These are phyloP conservation scores for Steatocranus sp. DNA, from an alignment of 2,797 vertebrate species.

Conservation along the genomic window DNA sequence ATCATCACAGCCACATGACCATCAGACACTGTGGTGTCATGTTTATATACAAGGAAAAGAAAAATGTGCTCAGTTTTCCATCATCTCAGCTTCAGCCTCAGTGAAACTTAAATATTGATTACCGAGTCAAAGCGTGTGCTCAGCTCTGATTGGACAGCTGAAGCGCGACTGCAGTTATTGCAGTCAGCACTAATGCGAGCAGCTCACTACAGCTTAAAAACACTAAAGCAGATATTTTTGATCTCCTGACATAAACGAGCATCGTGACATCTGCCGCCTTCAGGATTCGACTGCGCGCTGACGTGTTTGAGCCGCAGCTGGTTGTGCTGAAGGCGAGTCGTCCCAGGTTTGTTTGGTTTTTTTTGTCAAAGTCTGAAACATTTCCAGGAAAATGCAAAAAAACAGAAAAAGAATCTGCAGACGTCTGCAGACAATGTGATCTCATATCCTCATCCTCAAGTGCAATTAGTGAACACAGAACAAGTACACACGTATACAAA, in stretches of 20 bases:
- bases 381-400: constrained; percentile 46
- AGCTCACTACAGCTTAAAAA: background rate
- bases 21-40: background rate
- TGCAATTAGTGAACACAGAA: constrained; percentile 69
- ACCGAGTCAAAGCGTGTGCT: background rate
- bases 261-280: background rate
- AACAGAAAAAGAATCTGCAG: constrained; percentile 16
- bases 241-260: background rate
- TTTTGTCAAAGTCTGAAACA: background rate
- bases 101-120: background rate
- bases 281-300: background rate
- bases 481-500: background rate
- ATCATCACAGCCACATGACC: background rate
- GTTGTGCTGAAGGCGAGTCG: background rate
- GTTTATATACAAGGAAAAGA: background rate
- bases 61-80: background rate
- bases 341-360: background rate
- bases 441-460: constrained; percentile 63
- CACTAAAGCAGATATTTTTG: background rate
- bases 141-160: background rate
- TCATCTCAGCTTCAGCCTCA: background rate
- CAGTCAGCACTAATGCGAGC: background rate
- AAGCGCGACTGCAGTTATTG: background rate
- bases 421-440: constrained; percentile 21
- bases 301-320: background rate